phyloP scores from a whole-genome alignment of 2,888 invertebrate species.

The Yponomeuta cagnagella region DNA sequence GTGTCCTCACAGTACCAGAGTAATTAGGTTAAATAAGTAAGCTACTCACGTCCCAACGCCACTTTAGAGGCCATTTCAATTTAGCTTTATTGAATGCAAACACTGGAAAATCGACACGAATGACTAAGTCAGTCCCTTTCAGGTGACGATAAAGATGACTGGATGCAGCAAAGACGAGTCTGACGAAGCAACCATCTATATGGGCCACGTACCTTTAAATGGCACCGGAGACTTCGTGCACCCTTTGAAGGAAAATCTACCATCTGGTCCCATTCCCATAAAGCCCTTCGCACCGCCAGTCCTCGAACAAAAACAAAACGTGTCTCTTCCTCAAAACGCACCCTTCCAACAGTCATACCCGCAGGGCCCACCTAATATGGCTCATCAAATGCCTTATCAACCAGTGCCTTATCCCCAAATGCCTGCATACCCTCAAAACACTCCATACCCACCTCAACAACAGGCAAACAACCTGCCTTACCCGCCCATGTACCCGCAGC shows the following conservation, averaged over 20 bases:
- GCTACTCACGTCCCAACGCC: too few species aligned
- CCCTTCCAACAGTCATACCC: too few species aligned
- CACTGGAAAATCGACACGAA: too few species aligned
- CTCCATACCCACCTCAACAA: not conserved
- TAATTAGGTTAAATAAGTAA: not conserved
- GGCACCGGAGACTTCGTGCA: conserved; percentile 34
- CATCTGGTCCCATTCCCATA: conserved; percentile 36
- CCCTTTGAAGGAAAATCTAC: conserved; percentile 40
- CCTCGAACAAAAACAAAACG: not conserved
- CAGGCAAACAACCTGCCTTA: not conserved
- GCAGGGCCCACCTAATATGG: not conserved
- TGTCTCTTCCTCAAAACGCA: not conserved
- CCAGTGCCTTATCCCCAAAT: not conserved
- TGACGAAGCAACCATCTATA: conserved; percentile 44
- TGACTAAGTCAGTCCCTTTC: conserved; percentile 10
- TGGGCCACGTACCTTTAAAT: conserved; percentile 45
- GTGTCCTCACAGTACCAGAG: not conserved
- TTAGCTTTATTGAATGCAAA: too few species aligned
- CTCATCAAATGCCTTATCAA: not conserved
- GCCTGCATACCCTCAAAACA: conserved; percentile 12
- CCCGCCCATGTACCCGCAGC: conserved; percentile 6
- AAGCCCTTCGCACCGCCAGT: conserved; percentile 15
- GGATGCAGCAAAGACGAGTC: conserved; percentile 47
- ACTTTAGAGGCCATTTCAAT: too few species aligned
- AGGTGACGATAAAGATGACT: conserved; percentile 46